Conservation (phyloP, 2,888 invertebrate genomes). For the Pheosia tremula region DNA sequence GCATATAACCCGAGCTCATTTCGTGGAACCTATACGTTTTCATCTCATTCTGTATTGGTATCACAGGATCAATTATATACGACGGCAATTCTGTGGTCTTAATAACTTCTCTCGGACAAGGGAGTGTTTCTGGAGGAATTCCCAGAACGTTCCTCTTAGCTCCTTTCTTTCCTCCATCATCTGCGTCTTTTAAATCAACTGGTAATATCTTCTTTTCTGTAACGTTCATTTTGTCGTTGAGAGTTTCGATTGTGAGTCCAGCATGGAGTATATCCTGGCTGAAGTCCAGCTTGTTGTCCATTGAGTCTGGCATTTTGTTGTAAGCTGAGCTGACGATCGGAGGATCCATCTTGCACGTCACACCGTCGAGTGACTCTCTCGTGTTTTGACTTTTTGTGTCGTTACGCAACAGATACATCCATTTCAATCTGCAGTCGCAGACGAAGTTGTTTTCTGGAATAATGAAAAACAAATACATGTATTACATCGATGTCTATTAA, state of each 20-base stretch:
- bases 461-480: too few species aligned
- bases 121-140: conserved; percentile 71
- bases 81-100: conserved; percentile 68
- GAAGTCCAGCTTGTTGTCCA: conserved; percentile 63
- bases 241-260: conserved; percentile 66
- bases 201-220: conserved; percentile 59
- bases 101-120: conserved; percentile 68
- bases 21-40: conserved; percentile 75
- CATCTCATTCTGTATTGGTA: conserved; percentile 79
- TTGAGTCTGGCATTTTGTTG: conserved; percentile 69
- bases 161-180: conserved; percentile 62
- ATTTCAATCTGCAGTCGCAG: conserved; percentile 92
- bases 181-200: conserved; percentile 35
- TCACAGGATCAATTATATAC: conserved; percentile 68
- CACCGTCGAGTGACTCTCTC: conserved; percentile 87
- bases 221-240: conserved; percentile 63
- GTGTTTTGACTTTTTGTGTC: conserved; percentile 90
- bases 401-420: conserved; percentile 90
- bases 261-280: conserved; percentile 69
- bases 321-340: conserved; percentile 77
- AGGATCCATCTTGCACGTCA: conserved; percentile 88
- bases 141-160: conserved; percentile 70
- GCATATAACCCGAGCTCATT: conserved; percentile 52
- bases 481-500: too few species aligned
- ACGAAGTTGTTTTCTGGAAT: conserved; percentile 91